Base-by-base conservation (phyloP, 2,888 invertebrate species). In the Sussaba pulchella region DNA sequence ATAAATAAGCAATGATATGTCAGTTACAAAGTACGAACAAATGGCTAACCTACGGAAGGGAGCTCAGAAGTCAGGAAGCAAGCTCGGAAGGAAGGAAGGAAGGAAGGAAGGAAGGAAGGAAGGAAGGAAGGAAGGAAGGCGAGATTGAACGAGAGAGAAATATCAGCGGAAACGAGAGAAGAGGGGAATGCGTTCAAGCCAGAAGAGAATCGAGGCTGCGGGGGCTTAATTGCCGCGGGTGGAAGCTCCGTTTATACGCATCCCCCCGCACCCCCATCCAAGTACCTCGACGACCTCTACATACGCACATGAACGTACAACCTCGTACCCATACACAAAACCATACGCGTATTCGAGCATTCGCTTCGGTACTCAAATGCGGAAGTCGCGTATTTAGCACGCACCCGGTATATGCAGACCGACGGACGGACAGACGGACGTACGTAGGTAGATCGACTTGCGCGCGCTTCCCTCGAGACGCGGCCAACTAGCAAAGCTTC, bases 361-460 rank as follows among this genome's bases (percentile, higher is more conserved):
- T 77, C 50, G 76, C 57, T 59, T 72, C 54, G 72, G 47, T 72
- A 59, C 66, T 67, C 67, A 84, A 83, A 87, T 75, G 85, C 85
- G 87, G 82, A 86, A 86, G 83, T 57, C 71, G 19, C 80, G 78
- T 73, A 86, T 82, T 82, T 84, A 82, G 82, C 83, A 73, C 77
- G 69, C 73, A 59, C 77, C 41, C 72, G 80, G 77, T 81, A 82
- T 76, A 79, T 64, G 59, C 43, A 17, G 19, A 61, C 36, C 12
- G n/a, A 71, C 36, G 21, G 54, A 54, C 36, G 43, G 31, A 64
- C 41, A 9, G n/a, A 66, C 17, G 31, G 26, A 47, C 50, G 70
- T 52, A 66, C 36, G 45, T 36, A 74, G 50, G 72, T 36, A 50
- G 41, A 43, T 41, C 59, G 52, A 61, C 61, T 69, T 61, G 61